Evolutionary conservation across 30 jellyfish, hydroid and myxozoan species (phyloP), one percentile per base, ranked within the genome.

Genomic region (Turritopsis rubra): DNA sequence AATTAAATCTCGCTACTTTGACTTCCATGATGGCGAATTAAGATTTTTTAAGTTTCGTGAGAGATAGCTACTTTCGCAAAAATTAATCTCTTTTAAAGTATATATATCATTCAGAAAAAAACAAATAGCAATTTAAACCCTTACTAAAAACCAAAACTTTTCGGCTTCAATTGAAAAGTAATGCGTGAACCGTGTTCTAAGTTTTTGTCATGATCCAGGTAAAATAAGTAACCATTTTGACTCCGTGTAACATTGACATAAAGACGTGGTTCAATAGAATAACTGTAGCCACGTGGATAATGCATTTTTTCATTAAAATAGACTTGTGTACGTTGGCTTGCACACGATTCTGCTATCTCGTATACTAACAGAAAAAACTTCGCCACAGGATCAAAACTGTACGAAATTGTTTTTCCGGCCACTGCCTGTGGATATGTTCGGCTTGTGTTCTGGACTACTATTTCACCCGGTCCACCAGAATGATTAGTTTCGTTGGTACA

Each of bases 361-460:
- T 79, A 92, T 22, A 79, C 75, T 81, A 92, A 29, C 28, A 54
- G 79, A 65, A 92, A 92, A 28, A 41, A 79, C 65, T 88, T 81
- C 23, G 96, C 80, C 5, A 21, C 79, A n/a, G 74, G 54, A 66
- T 92, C 94, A 79, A 84, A 92, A 27, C 82, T 66, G 53, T 65
- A 92, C 5, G 65, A 25, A 20, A 79, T 53, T 24, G 96, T 92
- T 28, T 80, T 75, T 17, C 98, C 98, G 4, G 98, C 96, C 23
- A 92, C 96, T 28, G 98, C 98, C 71, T 92, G 98, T 22, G 98
- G 98, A 81, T 87, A 92, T 16, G 98, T 85, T 18, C 98, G 89
- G 28, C 95, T 83, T 19, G 95, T 92, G 68, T 92, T 88, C 83
- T 85, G 95, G 21, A 92, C 85, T 76, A 85, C 65, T 54, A 84